phyloP scores from a whole-genome alignment of 1,140 invertebrate genomes.

The Aphelinus certus region DNA sequence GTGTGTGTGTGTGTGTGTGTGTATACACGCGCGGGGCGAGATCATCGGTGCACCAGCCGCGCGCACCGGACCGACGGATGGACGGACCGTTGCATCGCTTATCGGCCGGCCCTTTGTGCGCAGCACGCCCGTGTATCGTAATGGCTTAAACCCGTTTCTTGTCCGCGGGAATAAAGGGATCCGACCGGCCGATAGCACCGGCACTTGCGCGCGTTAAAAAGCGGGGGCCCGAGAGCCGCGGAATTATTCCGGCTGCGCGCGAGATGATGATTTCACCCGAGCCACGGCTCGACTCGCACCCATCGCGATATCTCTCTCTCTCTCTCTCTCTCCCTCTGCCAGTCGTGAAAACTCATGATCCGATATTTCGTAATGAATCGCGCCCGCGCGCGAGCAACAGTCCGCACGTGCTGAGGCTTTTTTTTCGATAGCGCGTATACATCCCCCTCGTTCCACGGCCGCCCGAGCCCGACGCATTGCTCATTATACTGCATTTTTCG shows the following conservation, averaged over 20 bases:
- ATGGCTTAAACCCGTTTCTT: conserved; percentile 32
- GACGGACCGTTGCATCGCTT: not conserved
- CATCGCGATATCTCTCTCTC: conserved; percentile 8
- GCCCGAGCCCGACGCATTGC: no score
- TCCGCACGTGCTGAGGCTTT: no score
- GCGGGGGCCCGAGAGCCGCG: not conserved
- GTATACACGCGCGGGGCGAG: not conserved
- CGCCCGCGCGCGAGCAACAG: conserved; percentile 15
- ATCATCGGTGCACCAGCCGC: not conserved
- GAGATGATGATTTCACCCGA: conserved; percentile 25
- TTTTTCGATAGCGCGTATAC: no score
- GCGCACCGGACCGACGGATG: not conserved
- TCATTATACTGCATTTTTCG: no score
- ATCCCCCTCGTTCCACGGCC: no score
- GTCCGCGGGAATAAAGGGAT: conserved; percentile 38
- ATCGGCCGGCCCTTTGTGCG: not conserved
- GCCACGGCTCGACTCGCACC: not conserved
- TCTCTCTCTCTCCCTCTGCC: not conserved
- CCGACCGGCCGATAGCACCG: conserved; percentile 26
- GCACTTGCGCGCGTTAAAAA: not conserved
- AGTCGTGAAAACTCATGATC: conserved; percentile 40
- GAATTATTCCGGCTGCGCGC: conserved; percentile 4
- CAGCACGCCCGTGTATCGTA: not conserved
- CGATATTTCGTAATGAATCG: conserved; percentile 35
- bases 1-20: not conserved